Evolutionary conservation across 2,113 vertebrate genomes (phyloP).

Genomic region (Hydropotes inermis): DNA sequence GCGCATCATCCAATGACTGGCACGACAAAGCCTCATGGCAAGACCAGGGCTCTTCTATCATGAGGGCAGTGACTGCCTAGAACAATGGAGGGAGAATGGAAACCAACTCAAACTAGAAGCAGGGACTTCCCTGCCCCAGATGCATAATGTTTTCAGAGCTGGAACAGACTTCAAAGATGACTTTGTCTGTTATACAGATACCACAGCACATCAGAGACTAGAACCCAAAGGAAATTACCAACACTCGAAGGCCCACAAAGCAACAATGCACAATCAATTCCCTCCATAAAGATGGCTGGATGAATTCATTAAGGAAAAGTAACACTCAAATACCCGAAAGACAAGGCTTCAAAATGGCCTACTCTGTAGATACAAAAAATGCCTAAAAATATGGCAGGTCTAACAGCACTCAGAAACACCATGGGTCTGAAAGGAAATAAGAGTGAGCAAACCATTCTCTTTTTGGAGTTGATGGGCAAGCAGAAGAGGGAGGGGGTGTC

Average conservation of each 20-base stretch:
- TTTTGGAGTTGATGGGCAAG: neutral
- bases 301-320: neutral
- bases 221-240: neutral
- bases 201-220: neutral
- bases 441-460: neutral
- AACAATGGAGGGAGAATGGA: neutral
- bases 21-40: neutral
- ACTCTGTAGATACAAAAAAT: neutral
- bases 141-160: neutral
- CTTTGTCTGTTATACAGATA: neutral
- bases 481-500: neutral
- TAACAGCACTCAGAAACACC: neutral
- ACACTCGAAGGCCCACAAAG: neutral
- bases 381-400: neutral
- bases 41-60: neutral
- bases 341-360: neutral
- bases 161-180: neutral
- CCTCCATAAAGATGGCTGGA: neutral
- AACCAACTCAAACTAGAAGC: neutral
- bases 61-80: neutral
- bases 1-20: neutral
- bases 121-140: neutral
- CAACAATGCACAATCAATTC: neutral
- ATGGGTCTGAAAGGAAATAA: neutral
- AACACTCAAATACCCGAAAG: neutral